Evolutionary conservation across 1,140 invertebrate genomes (phyloP), one percentile per base, ranked within the genome.

Genomic region (Leguminivora glycinivorella): DNA sequence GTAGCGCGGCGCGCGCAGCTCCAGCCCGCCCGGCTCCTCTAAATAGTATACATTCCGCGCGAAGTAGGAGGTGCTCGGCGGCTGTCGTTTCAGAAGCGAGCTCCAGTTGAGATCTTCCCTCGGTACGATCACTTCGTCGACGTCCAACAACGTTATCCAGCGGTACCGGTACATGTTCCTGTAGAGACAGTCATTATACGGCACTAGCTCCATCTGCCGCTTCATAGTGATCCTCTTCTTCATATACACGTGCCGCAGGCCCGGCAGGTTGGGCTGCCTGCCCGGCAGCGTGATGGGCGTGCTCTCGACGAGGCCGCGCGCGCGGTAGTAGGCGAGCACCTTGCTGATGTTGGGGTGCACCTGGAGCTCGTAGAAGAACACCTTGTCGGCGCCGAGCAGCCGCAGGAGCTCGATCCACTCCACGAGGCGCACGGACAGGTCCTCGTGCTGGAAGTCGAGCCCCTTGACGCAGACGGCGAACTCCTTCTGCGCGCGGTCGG

Each of bases 131-230:
- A 99, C 95, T 88, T 99, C 98, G 86, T 99, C 98, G 40, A 97
- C 97, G 82, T 99, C 98, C 22, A 99, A 90, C 12, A 99, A 91
- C 0, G 96, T 96, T 31, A 99, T 95, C 90, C 98, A 98, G 68
- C 97, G 95, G 85, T 98, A 98, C 47, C 95, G 93, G 83, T 98
- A 98, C 90, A 98, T 94, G 83, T 98, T 96, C 78, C 98, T 96
- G 91, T 99, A 99, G 4, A 99, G 93, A 82, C 98, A 99, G 84
- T 99, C 98, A 88, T 99, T 99, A 92, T 99, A 99, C 0, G 98
- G 98, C 76, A 99, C 98, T 43, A 99, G 92, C 87, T 99, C 98
- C 88, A 98, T 98, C 82, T 98, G 97, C 10, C 98, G 92, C 85
- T 99, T 99, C 87, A 98, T 95, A 80, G 96, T 98, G 0, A 96